Base-by-base conservation (phyloP, 2,797 vertebrate species). In the Spatula clypeata region DNA sequence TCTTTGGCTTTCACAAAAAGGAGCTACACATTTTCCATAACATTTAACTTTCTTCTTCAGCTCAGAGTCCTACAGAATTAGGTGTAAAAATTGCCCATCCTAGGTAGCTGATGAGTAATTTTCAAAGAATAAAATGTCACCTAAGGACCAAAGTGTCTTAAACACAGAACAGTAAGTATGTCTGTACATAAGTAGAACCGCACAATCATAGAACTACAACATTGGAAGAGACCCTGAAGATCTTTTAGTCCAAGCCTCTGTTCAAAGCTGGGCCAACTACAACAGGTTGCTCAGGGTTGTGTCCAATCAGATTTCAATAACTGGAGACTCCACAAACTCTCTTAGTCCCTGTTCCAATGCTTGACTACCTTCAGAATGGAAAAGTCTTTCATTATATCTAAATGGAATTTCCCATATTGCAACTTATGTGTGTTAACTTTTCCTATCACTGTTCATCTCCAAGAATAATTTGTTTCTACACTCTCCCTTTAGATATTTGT, bases 101-200 rank as follows among this genome's bases (percentile, higher is more conserved):
- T n/a, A 42, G 21, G 5, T 34, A 13, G 15, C 2, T 2, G 11
- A 45, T 3, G 3, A 3, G 0, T 10, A 44, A 44, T 54, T 44
- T 71, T 57, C 10, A 12, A 1, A 49, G 45, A 77, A 55, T 16
- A 47, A 67, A 79, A 79, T 19, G 3, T 21, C 9, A 55, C 5
- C 6, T 27, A 71, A 71, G 3, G 32, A 53, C 21, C 55, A 9
- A 49, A 10, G 20, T 1, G 0, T 3, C 26, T 14, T 57, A 57
- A 90, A 74, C 34, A 65, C 6, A 54, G 57, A 74, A 19, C 7
- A 32, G 3, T 29, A 60, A 58, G 6, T 53, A 45, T 3, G 1
- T 5, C 11, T 1, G 1, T 16, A 36, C 0, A 1, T 32, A 72
- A 67, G 61, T 1, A 77, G 34, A 86, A 61, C 23, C 13, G 29